phyloP scores from a whole-genome alignment of 1,140 invertebrate genomes.

The Penaeus chinensis region DNA sequence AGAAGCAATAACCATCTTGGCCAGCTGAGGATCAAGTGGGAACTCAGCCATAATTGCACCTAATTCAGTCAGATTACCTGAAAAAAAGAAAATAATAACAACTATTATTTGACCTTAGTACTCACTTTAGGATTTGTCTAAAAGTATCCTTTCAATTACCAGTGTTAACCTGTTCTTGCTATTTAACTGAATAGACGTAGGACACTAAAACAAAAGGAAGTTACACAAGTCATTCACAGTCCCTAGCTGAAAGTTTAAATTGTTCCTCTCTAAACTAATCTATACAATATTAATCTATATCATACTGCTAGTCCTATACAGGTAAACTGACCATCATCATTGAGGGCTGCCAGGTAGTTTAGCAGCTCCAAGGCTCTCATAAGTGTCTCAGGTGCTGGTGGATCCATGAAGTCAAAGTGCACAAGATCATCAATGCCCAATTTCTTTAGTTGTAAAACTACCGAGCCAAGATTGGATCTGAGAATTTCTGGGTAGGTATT shows the following conservation, averaged over 20 bases:
- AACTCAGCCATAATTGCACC: slow-evolving; percentile 99
- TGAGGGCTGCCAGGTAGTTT: slow-evolving; percentile 96
- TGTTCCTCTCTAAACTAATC: not conserved
- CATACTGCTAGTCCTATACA: not conserved
- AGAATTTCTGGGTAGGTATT: slow-evolving; percentile 99
- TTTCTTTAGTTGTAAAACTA: slow-evolving; percentile 98
- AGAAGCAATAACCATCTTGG: slow-evolving; percentile 94
- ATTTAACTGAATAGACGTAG: too few relatives aligned
- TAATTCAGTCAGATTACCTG: slow-evolving; percentile 89
- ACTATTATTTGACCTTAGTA: not conserved
- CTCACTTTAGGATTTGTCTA: not conserved
- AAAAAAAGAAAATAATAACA: not conserved
- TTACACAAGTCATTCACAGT: too few relatives aligned
- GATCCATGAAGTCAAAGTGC: slow-evolving; percentile 99
- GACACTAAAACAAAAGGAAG: too few relatives aligned
- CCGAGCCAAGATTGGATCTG: slow-evolving; percentile 94
- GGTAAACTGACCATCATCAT: slow-evolving; percentile 81
- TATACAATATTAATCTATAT: not conserved
- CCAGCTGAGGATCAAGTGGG: slow-evolving; percentile 97
- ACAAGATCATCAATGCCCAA: slow-evolving; percentile 99
- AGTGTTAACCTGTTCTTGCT: too few relatives aligned
- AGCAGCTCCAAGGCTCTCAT: slow-evolving; percentile 98
- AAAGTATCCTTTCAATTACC: not conserved
- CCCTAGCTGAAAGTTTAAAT: too few relatives aligned
- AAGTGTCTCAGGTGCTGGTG: slow-evolving; percentile 99